Conservation (phyloP, 2,113 vertebrate species). For the Boleophthalmus pectinirostris region DNA sequence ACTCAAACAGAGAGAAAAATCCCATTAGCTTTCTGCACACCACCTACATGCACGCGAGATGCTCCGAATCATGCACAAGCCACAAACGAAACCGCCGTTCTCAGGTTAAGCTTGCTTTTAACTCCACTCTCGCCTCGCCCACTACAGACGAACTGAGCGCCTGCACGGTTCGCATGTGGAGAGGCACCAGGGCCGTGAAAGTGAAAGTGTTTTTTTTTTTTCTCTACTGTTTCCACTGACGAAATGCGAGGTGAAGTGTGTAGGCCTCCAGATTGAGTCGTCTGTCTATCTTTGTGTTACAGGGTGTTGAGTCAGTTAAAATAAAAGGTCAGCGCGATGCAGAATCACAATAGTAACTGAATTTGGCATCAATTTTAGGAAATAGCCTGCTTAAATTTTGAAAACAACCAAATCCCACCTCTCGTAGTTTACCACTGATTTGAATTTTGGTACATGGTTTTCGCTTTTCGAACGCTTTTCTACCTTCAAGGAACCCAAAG, state of each 20-base stretch:
- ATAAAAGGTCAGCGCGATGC: no score
- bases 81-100: constrained; percentile 67
- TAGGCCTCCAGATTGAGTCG: neutral
- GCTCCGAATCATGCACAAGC: constrained; percentile 60
- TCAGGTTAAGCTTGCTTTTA: constrained; percentile 16
- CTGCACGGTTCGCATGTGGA: neutral
- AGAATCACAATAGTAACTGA: no score
- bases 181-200: constrained; percentile 26
- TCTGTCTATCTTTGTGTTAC: constrained; percentile 5
- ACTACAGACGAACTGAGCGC: constrained; percentile 3
- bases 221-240: constrained; percentile 57
- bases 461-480: no score
- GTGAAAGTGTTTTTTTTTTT: constrained; percentile 48
- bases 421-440: no score
- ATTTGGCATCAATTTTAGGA: no score
- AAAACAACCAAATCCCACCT: no score
- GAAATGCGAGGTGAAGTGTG: constrained; percentile 51
- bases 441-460: no score
- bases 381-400: no score
- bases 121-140: constrained; percentile 22
- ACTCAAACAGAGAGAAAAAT: constrained; percentile 62
- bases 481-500: no score
- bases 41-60: constrained; percentile 47
- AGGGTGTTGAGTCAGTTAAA: neutral
- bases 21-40: constrained; percentile 40